Conservation (phyloP, 2,888 invertebrate species). For the Euspilapteryx auroguttella region DNA sequence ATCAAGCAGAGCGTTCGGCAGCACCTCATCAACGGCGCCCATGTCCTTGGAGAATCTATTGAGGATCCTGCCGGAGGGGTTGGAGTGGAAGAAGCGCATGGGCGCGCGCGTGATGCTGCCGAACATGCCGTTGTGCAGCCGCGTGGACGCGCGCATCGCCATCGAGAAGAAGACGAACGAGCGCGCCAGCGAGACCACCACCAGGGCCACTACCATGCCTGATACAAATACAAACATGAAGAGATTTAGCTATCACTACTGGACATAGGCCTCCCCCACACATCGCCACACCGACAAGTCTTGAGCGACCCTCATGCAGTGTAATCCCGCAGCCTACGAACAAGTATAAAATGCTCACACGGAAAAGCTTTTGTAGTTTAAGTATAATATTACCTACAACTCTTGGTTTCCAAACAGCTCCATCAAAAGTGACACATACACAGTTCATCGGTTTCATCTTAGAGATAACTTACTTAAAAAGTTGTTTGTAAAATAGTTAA, state of each 20-base stretch:
- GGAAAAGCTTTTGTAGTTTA: too few species aligned
- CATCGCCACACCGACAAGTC: too few species aligned
- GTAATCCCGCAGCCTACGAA: too few species aligned
- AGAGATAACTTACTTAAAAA: too few species aligned
- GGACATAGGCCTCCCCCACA: too few species aligned
- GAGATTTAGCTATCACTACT: slow-evolving; percentile 29
- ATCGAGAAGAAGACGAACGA: slow-evolving; percentile 64
- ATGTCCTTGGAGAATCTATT: slow-evolving; percentile 92
- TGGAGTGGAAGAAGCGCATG: slow-evolving; percentile 86
- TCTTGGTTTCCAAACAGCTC: too few species aligned
- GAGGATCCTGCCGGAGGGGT: slow-evolving; percentile 80
- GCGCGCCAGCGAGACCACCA: slow-evolving; percentile 47
- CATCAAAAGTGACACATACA: too few species aligned
- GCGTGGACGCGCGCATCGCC: slow-evolving; percentile 74
- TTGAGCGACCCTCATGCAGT: too few species aligned
- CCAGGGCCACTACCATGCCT: slow-evolving; percentile 50
- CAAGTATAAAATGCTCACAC: too few species aligned
- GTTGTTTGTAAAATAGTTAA: too few species aligned
- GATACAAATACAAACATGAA: slow-evolving; percentile 25
- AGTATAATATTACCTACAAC: too few species aligned
- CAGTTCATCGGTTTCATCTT: too few species aligned
- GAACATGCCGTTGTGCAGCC: slow-evolving; percentile 85
- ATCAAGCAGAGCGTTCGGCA: slow-evolving; percentile 65
- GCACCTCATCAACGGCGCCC: slow-evolving; percentile 68
- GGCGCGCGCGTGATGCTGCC: slow-evolving; percentile 76